Evolutionary conservation across 1,140 invertebrate genomes (phyloP).

Genomic region (Bombyx mandarina): DNA sequence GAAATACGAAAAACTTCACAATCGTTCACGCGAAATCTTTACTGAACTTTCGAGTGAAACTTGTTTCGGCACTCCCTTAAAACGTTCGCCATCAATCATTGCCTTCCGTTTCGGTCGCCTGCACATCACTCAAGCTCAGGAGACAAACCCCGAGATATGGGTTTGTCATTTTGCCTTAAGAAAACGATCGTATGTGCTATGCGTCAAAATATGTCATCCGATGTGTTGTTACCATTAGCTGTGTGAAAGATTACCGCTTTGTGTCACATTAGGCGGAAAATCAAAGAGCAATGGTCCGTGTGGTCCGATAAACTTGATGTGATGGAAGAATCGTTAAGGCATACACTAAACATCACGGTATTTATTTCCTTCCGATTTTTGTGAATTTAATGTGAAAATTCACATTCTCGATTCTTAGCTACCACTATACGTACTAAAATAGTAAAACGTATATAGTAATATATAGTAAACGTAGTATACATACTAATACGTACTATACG

Average conservation of each 20-base stretch:
- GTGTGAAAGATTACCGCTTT: not conserved
- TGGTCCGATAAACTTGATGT: not conserved
- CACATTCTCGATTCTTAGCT: too few species aligned
- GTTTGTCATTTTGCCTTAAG: not conserved
- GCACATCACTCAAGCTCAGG: conserved; percentile 3
- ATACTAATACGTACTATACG: too few species aligned
- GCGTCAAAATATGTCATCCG: conserved; percentile 2
- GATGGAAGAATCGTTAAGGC: too few species aligned
- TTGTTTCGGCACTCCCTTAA: not conserved
- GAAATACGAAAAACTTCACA: too few species aligned
- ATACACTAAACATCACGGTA: too few species aligned
- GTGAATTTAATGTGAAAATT: too few species aligned
- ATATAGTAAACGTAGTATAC: too few species aligned
- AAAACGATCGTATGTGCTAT: not conserved
- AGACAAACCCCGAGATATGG: not conserved
- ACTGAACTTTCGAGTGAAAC: not conserved
- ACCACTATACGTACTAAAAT: too few species aligned
- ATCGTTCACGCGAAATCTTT: too few species aligned
- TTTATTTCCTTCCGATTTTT: too few species aligned
- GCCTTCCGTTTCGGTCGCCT: not conserved
- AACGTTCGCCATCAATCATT: conserved; percentile 2
- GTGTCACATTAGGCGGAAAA: not conserved
- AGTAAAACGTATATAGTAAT: too few species aligned
- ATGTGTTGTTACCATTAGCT: not conserved
- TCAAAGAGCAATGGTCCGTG: not conserved